Percentiles rank a stretch among this genome's conserved stretches.
Conservation (phyloP, 1,140 invertebrate species). For the Rhagoletis zephyria region DNA sequence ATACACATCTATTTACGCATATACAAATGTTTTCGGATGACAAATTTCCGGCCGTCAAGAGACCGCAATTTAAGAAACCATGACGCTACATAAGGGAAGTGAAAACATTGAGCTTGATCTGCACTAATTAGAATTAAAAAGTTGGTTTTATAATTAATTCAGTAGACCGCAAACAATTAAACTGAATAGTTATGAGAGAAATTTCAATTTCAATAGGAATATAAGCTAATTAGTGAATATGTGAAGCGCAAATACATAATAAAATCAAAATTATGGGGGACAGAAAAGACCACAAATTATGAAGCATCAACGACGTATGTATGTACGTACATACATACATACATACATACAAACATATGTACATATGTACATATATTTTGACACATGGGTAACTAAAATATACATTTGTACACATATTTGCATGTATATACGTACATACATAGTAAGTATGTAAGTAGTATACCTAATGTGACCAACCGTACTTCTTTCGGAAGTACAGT, state of each 20-base stretch:
- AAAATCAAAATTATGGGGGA: background rate
- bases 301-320: background rate
- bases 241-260: background rate
- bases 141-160: background rate
- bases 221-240: constrained; percentile 18
- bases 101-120: background rate
- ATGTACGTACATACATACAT: background rate
- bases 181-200: constrained; percentile 15
- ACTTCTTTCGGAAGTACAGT: no score
- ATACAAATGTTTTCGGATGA: constrained; percentile 1
- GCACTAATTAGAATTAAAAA: background rate
- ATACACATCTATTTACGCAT: background rate
- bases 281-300: background rate
- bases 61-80: background rate
- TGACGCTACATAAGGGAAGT: background rate
- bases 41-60: constrained; percentile 54
- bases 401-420: no score
- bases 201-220: constrained; percentile 12
- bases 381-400: no score
- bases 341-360: background rate
- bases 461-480: no score
- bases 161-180: background rate
- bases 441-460: no score
- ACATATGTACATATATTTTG: background rate
- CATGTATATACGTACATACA: no score